These are phyloP conservation scores for Hypotaenidia philippensis DNA, from an alignment of 2,797 vertebrate species.

Conservation along the genomic window DNA sequence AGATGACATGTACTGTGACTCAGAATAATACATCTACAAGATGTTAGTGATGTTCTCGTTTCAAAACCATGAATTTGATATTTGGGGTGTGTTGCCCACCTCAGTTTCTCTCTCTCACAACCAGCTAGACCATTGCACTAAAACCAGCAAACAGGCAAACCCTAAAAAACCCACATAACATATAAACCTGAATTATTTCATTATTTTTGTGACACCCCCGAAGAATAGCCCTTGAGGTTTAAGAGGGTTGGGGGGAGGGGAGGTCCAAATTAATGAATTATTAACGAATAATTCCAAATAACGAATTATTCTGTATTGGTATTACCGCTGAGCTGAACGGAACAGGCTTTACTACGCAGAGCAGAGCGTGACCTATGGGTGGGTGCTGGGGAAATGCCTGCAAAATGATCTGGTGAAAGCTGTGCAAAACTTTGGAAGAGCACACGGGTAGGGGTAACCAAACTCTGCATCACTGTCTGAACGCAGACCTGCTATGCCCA, in stretches of 20 bases:
- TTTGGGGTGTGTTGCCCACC: neutral
- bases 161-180: neutral
- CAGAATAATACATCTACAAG: neutral
- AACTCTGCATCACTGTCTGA: neutral
- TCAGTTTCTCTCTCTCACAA: neutral
- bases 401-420: neutral
- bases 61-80: neutral
- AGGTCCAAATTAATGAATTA: neutral
- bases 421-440: neutral
- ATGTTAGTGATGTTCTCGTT: neutral
- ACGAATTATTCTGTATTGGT: neutral
- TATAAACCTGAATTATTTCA: neutral
- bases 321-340: neutral
- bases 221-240: neutral
- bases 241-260: fast-evolving
- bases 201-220: neutral
- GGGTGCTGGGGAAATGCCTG: neutral
- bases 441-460: neutral
- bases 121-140: neutral
- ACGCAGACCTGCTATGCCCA: neutral
- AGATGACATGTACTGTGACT: neutral
- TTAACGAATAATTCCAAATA: no score
- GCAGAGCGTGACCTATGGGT: no score
- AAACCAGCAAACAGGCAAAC: neutral
- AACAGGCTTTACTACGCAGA: neutral